Evolutionary conservation across 2,113 vertebrate species (phyloP), one percentile per base, ranked within the genome.

Genomic region (Coreoperca whiteheadi): DNA sequence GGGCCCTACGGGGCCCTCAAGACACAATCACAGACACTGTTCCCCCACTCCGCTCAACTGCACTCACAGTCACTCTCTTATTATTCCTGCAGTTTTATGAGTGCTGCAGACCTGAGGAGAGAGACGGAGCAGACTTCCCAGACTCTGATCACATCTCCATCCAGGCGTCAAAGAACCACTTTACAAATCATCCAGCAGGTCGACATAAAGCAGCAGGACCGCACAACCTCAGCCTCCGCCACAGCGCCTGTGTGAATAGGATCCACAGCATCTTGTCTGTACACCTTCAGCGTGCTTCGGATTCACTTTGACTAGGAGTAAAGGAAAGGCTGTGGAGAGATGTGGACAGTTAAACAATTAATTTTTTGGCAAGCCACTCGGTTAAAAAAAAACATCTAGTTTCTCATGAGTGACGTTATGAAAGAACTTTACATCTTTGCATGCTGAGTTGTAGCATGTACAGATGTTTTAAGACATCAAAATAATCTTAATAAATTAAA

Each of bases 1-100:
- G 76, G 69, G 51, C 51, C 51, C 57, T 28, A 20, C 1, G 59
- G 39, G 83, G 90, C 87, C 83, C 70, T 11, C 25, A 21, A 86
- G 83, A 84, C 83, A 92, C 91, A 92, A 86, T 90, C 91, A 74
- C 60, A 39, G 81, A 84, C 84, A 89, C 83, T 94, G 93, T 93
- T 94, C 83, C 30, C 18, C 79, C 63, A 54, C 79, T 92, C 50
- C 46, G 61, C 81, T 79, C 18, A 73, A 66, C 70, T 6, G 70
- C n/a, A 15, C 74, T 86, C 68, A 84, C 87, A 89, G 81, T 79
- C 81, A 51, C 77, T 71, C 56, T 68, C 74, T 92, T 87, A 89
- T 87, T 93, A 85, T 93, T 82, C 64, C 80, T 75, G 85, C 84
- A 91, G 84, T 89, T 93, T 91, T 89, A 82, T 46, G 68, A 50